These are phyloP conservation scores for Cephalopterus ornatus DNA, from an alignment of 2,113 vertebrate species.

Conservation along the genomic window DNA sequence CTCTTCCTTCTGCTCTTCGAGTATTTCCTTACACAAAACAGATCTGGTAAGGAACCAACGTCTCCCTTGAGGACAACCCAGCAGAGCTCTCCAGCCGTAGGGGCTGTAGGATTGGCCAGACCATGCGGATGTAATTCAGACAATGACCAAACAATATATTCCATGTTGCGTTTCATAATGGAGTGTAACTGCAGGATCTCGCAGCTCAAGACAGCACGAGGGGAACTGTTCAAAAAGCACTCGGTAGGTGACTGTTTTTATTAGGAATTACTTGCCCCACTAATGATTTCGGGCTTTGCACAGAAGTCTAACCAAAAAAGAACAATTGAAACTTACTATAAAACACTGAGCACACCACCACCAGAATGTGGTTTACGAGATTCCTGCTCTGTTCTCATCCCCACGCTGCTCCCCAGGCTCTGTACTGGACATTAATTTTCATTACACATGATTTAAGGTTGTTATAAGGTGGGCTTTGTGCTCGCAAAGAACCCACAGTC, in stretches of 20 bases:
- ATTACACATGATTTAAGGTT: slow-evolving; percentile 4
- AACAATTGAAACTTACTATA: background rate
- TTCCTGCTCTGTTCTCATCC: background rate
- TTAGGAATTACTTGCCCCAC: background rate
- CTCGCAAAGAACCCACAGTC: background rate
- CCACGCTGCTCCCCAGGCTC: background rate
- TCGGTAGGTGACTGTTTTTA: background rate
- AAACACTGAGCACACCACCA: background rate
- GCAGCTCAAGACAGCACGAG: background rate
- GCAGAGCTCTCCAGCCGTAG: background rate
- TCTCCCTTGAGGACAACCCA: background rate
- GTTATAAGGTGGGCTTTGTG: slow-evolving; percentile 48
- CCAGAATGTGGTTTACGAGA: background rate
- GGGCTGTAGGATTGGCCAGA: background rate
- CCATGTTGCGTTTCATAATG: background rate
- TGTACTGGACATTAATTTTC: background rate
- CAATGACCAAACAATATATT: background rate
- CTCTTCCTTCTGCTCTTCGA: background rate
- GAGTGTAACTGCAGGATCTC: accelerated
- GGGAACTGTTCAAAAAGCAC: background rate
- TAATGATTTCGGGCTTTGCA: background rate
- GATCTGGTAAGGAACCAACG: background rate
- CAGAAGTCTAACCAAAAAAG: background rate
- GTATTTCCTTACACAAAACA: background rate
- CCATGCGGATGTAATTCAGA: background rate